Conservation (phyloP, 1,140 invertebrate species). For the Anagrus nilaparvatae region DNA sequence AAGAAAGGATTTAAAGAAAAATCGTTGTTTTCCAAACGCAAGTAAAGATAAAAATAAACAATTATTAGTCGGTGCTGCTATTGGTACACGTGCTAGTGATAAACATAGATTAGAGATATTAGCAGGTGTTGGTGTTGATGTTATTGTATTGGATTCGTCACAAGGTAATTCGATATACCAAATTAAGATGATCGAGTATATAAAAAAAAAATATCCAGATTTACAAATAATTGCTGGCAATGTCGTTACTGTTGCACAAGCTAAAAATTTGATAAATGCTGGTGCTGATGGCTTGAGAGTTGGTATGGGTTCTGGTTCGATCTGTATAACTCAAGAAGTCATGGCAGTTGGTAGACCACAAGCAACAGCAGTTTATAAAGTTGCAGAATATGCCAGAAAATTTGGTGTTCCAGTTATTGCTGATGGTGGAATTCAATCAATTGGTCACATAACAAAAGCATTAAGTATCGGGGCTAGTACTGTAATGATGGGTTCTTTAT, state of each 20-base stretch:
- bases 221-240: slow-evolving; percentile 95
- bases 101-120: slow-evolving; percentile 72
- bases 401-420: slow-evolving; percentile 93
- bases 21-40: slow-evolving; percentile 87
- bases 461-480: slow-evolving; percentile 86
- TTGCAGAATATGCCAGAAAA: slow-evolving; percentile 78
- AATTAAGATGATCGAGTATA: slow-evolving; percentile 87
- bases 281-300: slow-evolving; percentile 92
- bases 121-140: slow-evolving; percentile 87
- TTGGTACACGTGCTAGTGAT: slow-evolving; percentile 86
- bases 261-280: slow-evolving; percentile 93
- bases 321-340: slow-evolving; percentile 98
- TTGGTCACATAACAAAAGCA: slow-evolving; percentile 93
- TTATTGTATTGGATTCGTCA: slow-evolving; percentile 92
- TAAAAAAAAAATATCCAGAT: slow-evolving; percentile 81
- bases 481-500: slow-evolving; percentile 98
- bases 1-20: slow-evolving; percentile 95
- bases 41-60: slow-evolving; percentile 98
- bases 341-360: slow-evolving; percentile 98
- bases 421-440: slow-evolving; percentile 92
- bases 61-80: slow-evolving; percentile 90
- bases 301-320: slow-evolving; percentile 98
- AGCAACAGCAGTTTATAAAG: slow-evolving; percentile 84
- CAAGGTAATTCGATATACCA: slow-evolving; percentile 97
- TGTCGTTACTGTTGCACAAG: slow-evolving; percentile 91